These are phyloP conservation scores for Diuraphis noxia DNA, from an alignment of 1,140 invertebrate genomes.

Conservation along the genomic window DNA sequence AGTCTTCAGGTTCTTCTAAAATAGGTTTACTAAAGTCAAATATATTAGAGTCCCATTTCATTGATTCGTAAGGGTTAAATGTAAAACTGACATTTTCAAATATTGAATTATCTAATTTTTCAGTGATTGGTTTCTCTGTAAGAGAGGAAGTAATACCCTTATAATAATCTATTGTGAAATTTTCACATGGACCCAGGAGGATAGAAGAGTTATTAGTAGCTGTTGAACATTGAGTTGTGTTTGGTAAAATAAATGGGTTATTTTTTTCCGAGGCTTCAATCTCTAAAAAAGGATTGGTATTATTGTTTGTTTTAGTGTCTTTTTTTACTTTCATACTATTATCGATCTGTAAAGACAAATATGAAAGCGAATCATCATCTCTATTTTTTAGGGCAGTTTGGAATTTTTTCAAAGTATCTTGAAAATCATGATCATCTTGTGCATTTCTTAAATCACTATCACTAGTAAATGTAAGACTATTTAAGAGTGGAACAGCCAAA, in stretches of 20 bases:
- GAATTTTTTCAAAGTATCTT: conserved; percentile 64
- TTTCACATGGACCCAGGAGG: conserved; percentile 65
- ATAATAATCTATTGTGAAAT: conserved; percentile 63
- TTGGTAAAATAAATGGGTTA: conserved; percentile 53
- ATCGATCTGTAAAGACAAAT: conserved; percentile 48
- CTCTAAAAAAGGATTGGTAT: conserved; percentile 59
- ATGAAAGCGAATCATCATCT: conserved; percentile 55
- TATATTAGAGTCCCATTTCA: conserved; percentile 48
- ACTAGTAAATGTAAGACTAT: conserved; percentile 62
- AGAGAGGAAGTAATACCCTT: conserved; percentile 62
- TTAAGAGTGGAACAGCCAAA: conserved; percentile 51
- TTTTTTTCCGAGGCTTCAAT: conserved; percentile 59
- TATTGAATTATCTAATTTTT: conserved; percentile 36
- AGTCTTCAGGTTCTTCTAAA: conserved; percentile 5
- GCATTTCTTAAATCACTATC: conserved; percentile 65
- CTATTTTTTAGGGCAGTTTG: conserved; percentile 58
- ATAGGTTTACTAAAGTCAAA: conserved; percentile 34
- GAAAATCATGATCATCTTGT: conserved; percentile 64
- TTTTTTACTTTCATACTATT: conserved; percentile 38
- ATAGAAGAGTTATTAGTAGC: conserved; percentile 58
- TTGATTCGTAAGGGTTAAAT: conserved; percentile 42
- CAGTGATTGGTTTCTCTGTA: conserved; percentile 56
- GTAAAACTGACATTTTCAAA: conserved; percentile 51
- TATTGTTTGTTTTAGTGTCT: not conserved
- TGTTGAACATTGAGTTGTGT: conserved; percentile 40